These are phyloP conservation scores for Todiramphus chloris DNA, from an alignment of 2,113 vertebrate genomes.

Conservation along the genomic window DNA sequence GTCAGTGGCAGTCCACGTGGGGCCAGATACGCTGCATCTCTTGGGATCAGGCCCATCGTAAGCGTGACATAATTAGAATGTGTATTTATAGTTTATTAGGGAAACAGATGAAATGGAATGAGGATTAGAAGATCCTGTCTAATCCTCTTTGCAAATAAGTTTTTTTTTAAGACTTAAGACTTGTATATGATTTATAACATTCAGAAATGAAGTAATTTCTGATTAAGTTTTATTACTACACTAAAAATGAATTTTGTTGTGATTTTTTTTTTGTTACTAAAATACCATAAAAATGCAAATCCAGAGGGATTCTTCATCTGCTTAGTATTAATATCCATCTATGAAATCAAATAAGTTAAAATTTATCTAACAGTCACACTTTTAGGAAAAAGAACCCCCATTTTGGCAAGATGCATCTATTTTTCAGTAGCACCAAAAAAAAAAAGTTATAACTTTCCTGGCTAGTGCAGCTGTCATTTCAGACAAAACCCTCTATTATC, in stretches of 20 bases:
- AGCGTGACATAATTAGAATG: not conserved
- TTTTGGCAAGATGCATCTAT: not conserved
- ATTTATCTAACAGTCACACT: not conserved
- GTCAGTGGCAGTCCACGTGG: accelerated
- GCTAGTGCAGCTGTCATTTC: not conserved
- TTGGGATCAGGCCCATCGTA: not conserved
- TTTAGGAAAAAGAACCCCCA: not conserved
- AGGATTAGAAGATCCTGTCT: not conserved
- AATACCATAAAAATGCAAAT: conserved; percentile 41
- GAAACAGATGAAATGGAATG: not conserved
- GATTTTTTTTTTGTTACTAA: not conserved
- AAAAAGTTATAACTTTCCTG: not conserved
- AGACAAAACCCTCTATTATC: not conserved
- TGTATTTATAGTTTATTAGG: conserved; percentile 5
- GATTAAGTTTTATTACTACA: not conserved
- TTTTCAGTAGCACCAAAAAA: not conserved
- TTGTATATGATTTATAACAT: not conserved
- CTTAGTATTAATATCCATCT: not conserved
- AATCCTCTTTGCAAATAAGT: not conserved
- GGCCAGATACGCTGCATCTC: not conserved
- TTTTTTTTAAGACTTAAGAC: not conserved
- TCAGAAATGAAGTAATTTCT: conserved; percentile 10
- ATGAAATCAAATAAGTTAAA: not conserved
- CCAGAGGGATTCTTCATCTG: not conserved
- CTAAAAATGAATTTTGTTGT: not conserved